These are phyloP conservation scores for Diachasma alloeum DNA, from an alignment of 1,140 invertebrate genomes.

Conservation along the genomic window DNA sequence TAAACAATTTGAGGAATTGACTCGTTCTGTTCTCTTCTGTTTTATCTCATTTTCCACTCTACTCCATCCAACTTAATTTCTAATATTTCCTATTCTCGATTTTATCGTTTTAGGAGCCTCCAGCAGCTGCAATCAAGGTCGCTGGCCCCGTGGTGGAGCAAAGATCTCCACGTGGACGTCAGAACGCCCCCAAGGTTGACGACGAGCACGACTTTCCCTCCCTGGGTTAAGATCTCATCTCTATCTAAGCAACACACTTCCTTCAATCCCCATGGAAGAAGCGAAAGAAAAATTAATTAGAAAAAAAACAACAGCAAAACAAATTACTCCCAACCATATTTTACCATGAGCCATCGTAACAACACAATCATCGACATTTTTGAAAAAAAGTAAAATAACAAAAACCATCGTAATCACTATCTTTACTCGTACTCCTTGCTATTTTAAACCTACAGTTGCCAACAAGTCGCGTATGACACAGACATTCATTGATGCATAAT, in stretches of 20 bases:
- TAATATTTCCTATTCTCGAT: not conserved
- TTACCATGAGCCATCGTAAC: constrained; percentile 5
- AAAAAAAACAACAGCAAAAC: not conserved
- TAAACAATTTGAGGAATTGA: no score
- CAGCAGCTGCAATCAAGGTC: constrained; percentile 28
- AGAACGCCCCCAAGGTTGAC: constrained; percentile 89
- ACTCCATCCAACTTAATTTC: not conserved
- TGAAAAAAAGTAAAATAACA: not conserved
- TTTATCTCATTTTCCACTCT: constrained; percentile 20
- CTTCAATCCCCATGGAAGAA: not conserved
- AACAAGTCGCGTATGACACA: constrained; percentile 9
- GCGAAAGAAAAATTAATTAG: not conserved
- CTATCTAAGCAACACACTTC: not conserved
- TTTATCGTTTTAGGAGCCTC: constrained; percentile 21
- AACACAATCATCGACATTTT: constrained; percentile 3
- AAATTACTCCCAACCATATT: not conserved
- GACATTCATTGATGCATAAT: not conserved
- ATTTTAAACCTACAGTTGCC: not conserved
- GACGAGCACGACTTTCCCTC: constrained; percentile 96
- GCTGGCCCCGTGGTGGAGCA: constrained; percentile 48
- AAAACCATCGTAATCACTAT: not conserved
- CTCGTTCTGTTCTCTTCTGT: no score
- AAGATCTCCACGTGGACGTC: constrained; percentile 63
- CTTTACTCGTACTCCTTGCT: constrained; percentile 2
- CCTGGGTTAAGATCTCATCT: constrained; percentile 70